Percentiles rank a stretch among this genome's conserved stretches.
Conservation (phyloP, 2,113 vertebrate species). For the Pyxicephalus adspersus region DNA sequence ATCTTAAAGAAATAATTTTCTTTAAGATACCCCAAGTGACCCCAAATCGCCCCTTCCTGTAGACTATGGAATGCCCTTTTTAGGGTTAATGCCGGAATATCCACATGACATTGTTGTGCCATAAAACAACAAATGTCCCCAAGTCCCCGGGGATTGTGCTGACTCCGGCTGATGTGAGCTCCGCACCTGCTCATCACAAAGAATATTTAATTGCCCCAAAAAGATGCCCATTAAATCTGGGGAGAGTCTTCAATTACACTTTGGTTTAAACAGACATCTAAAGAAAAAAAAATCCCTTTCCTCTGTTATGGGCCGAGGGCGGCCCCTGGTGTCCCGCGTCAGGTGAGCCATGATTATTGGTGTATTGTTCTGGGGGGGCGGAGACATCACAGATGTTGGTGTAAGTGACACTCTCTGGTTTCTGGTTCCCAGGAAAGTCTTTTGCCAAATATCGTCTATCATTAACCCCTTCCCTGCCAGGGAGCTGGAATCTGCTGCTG, state of each 20-base stretch:
- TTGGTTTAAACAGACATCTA: not conserved
- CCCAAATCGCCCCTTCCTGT: too few relatives aligned
- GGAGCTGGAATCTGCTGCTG: not conserved
- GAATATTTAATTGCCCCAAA: constrained; percentile 32
- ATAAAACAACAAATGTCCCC: not conserved
- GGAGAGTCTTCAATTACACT: constrained; percentile 39
- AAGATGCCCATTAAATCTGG: constrained; percentile 28
- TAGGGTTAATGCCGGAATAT: not conserved
- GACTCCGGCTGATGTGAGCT: not conserved
- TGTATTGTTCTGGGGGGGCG: constrained; percentile 24
- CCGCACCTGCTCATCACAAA: constrained; percentile 29
- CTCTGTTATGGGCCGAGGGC: constrained; percentile 5
- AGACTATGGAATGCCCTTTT: too few relatives aligned
- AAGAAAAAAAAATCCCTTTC: constrained; percentile 12
- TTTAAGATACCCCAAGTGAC: too few relatives aligned
- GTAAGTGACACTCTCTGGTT: constrained; percentile 39
- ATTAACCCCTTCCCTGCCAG: constrained; percentile 6
- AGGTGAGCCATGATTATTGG: constrained; percentile 23
- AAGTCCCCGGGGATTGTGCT: not conserved
- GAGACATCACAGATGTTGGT: constrained; percentile 33
- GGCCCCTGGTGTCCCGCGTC: not conserved
- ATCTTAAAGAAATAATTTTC: too few relatives aligned
- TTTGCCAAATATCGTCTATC: not conserved
- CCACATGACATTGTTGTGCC: not conserved
- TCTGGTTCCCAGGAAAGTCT: constrained; percentile 30